These are phyloP conservation scores for Drosophila neotestacea DNA, from an alignment of 2,888 invertebrate genomes.

Conservation along the genomic window DNA sequence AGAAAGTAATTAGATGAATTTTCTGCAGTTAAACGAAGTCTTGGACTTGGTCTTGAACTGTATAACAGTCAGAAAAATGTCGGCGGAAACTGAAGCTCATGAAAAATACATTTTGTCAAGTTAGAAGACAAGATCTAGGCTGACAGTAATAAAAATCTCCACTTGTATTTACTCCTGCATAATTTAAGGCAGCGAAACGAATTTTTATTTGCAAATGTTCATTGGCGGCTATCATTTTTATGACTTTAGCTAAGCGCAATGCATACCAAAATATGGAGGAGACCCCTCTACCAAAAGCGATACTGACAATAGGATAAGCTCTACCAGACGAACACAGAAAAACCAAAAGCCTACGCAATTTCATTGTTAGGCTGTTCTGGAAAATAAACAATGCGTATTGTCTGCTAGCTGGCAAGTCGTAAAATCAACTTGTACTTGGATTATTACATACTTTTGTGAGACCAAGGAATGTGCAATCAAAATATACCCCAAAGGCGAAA, in stretches of 20 bases:
- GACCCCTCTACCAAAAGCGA: not conserved
- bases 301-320: slow-evolving; percentile 43
- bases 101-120: slow-evolving; percentile 5
- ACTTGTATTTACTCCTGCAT: slow-evolving; percentile 28
- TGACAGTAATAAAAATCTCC: slow-evolving; percentile 20
- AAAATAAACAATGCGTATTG: slow-evolving; percentile 9
- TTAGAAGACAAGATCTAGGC: slow-evolving; percentile 6
- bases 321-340: not conserved
- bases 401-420: slow-evolving; percentile 27
- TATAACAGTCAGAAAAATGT: not conserved
- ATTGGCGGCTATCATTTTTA: slow-evolving; percentile 50
- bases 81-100: slow-evolving; percentile 1
- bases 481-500: slow-evolving; percentile 2
- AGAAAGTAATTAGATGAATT: slow-evolving; percentile 34
- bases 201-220: slow-evolving; percentile 41
- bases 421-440: slow-evolving; percentile 30
- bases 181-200: slow-evolving; percentile 31
- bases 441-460: slow-evolving; percentile 32
- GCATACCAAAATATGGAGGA: slow-evolving; percentile 30
- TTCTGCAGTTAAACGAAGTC: not conserved
- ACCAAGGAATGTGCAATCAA: slow-evolving; percentile 30
- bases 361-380: slow-evolving; percentile 15
- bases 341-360: slow-evolving; percentile 6
- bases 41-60: not conserved
- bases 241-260: slow-evolving; percentile 24